These are phyloP conservation scores for Marcusenius ussheri DNA, from an alignment of 2,113 vertebrate species.

Conservation along the genomic window DNA sequence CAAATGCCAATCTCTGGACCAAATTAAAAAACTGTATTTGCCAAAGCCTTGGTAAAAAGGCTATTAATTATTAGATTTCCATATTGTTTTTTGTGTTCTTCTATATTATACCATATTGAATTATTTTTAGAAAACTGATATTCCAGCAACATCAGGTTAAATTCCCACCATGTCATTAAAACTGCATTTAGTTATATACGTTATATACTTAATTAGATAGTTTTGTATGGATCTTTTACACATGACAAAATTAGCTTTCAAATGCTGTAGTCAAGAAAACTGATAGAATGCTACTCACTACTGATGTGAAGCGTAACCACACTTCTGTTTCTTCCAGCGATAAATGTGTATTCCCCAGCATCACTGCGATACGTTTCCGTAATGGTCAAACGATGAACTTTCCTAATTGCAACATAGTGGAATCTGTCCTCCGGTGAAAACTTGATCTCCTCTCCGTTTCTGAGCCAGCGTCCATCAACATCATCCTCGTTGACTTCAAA, in stretches of 20 bases:
- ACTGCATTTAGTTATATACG: neutral
- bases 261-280: neutral
- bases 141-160: neutral
- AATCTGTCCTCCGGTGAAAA: conserved; percentile 77
- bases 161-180: neutral
- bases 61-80: neutral
- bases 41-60: neutral
- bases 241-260: neutral
- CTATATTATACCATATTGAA: neutral
- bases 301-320: conserved; percentile 75
- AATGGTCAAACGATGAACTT: conserved; percentile 85
- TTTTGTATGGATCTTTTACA: neutral
- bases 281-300: conserved; percentile 56
- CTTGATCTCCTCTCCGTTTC: conserved; percentile 84
- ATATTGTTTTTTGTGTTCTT: neutral
- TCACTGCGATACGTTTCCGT: conserved; percentile 82
- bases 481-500: conserved; percentile 96
- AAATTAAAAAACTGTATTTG: neutral
- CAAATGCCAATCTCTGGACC: neutral
- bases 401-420: conserved; percentile 74
- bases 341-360: conserved; percentile 84
- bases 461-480: conserved; percentile 85
- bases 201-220: neutral
- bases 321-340: conserved; percentile 84
- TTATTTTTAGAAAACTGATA: neutral